phyloP scores from a whole-genome alignment of 2,888 invertebrate species.

The Idaea biselata region DNA sequence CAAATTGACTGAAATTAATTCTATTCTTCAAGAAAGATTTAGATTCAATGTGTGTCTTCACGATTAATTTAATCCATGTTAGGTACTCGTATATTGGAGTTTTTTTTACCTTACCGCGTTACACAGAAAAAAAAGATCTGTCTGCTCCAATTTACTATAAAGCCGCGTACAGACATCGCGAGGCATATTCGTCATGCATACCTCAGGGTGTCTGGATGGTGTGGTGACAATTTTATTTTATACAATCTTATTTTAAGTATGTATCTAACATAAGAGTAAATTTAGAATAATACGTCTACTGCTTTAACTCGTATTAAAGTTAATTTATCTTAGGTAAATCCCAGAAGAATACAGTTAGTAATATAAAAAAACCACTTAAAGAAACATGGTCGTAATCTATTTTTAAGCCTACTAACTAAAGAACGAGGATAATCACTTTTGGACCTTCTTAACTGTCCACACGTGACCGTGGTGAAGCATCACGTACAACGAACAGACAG shows the following conservation, averaged over 20 bases:
- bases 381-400: background rate
- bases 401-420: background rate
- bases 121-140: background rate
- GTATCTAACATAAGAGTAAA: background rate
- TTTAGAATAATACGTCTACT: background rate
- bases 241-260: background rate
- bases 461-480: constrained; percentile 22
- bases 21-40: background rate
- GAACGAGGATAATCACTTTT: constrained; percentile 4
- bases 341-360: background rate
- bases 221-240: background rate
- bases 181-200: too few relatives aligned
- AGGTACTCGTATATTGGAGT: background rate
- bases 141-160: background rate
- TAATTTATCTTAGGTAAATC: background rate
- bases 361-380: background rate
- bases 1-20: constrained; percentile 8
- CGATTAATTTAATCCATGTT: background rate
- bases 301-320: background rate
- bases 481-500: constrained; percentile 23
- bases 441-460: constrained; percentile 12
- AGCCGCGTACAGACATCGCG: background rate
- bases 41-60: background rate
- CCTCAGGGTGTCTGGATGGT: too few relatives aligned
- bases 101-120: background rate